These are phyloP conservation scores for Cephus cinctus DNA, from an alignment of 1,140 invertebrate genomes.

Conservation along the genomic window DNA sequence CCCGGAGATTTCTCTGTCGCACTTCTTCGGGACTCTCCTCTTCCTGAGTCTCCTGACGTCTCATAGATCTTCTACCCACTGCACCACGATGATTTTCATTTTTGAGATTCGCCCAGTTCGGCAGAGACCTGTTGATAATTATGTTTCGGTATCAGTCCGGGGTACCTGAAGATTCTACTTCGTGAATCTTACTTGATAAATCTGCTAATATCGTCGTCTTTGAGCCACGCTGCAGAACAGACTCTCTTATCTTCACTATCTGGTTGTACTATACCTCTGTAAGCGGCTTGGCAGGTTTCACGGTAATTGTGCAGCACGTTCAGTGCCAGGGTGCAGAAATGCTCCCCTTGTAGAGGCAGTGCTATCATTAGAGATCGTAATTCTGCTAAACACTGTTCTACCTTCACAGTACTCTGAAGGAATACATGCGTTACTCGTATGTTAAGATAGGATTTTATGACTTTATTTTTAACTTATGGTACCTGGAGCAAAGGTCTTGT, in stretches of 20 bases:
- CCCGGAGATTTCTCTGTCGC: constrained; percentile 77
- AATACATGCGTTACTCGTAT: too few species aligned
- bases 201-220: constrained; percentile 91
- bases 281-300: constrained; percentile 74
- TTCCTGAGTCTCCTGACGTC: constrained; percentile 60
- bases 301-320: constrained; percentile 71
- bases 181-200: constrained; percentile 69
- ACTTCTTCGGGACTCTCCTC: constrained; percentile 77
- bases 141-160: constrained; percentile 1
- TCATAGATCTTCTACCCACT: constrained; percentile 44
- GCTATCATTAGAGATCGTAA: constrained; percentile 69
- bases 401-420: constrained; percentile 68
- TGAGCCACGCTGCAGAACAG: constrained; percentile 87
- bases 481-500: constrained; percentile 72
- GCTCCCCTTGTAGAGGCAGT: constrained; percentile 70
- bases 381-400: constrained; percentile 70
- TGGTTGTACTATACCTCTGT: constrained; percentile 76
- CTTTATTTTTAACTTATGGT: constrained; percentile 19
- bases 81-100: constrained; percentile 49
- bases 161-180: neutral
- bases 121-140: constrained; percentile 64
- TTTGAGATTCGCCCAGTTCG: constrained; percentile 80
- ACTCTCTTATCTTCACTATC: constrained; percentile 77
- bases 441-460: constrained; percentile 1
- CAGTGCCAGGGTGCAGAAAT: constrained; percentile 69